Conservation (phyloP, 2,888 invertebrate genomes). For the Microctonus hyperodae region DNA sequence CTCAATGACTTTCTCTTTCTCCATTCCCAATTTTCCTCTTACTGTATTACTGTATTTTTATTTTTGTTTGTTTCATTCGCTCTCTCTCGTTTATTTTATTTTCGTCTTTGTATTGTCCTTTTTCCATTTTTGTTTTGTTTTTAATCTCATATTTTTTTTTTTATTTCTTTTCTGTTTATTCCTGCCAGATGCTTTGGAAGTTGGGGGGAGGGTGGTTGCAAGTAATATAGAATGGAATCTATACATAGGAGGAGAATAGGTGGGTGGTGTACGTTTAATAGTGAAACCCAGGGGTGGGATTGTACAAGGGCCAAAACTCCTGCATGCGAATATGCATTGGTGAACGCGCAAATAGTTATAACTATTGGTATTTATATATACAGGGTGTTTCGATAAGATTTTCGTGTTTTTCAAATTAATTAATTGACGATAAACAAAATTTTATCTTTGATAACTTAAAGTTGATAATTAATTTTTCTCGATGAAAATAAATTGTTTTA, state of each 20-base stretch:
- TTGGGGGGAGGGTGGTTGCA: neutral
- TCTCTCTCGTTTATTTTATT: neutral
- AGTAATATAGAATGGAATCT: slow-evolving; percentile 3
- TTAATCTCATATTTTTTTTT: neutral
- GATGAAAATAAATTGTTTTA: too few species aligned
- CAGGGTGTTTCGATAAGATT: too few species aligned
- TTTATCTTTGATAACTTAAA: too few species aligned
- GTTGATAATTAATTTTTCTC: too few species aligned
- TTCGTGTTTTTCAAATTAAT: too few species aligned
- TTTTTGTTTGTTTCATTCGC: neutral
- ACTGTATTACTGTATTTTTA: neutral
- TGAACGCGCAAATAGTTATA: neutral
- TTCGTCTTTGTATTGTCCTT: too few species aligned
- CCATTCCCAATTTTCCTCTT: slow-evolving; percentile 18
- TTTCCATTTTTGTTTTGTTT: neutral
- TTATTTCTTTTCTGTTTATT: neutral
- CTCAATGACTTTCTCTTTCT: slow-evolving; percentile 24
- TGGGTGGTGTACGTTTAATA: too few species aligned
- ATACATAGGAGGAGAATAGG: slow-evolving; percentile 17
- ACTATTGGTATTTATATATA: neutral
- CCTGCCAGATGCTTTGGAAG: neutral
- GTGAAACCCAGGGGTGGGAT: too few species aligned
- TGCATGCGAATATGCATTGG: neutral
- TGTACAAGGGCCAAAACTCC: slow-evolving; percentile 6
- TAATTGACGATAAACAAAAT: too few species aligned